Conservation (phyloP, 92 coral and sea anemone genomes). For the Epizoanthus fatuus region DNA sequence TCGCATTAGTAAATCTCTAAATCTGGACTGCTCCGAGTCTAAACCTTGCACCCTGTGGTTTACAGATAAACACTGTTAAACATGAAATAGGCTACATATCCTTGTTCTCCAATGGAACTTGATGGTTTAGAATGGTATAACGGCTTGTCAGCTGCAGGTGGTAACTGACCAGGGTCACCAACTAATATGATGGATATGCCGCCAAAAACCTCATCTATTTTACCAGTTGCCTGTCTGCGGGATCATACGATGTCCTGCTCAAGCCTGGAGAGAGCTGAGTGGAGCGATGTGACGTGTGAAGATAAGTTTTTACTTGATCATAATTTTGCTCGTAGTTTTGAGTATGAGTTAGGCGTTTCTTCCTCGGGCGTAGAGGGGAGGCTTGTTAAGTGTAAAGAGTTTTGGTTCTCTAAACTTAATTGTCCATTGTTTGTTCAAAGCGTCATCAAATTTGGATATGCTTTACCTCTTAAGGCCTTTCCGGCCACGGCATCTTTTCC, state of each 20-base stretch:
- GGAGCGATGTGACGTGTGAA: neutral
- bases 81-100: no score
- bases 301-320: neutral
- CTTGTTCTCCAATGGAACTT: no score
- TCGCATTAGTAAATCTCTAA: no score
- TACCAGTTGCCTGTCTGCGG: no score
- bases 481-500: conserved; percentile 14
- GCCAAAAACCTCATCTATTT: no score
- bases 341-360: conserved; percentile 35
- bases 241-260: neutral
- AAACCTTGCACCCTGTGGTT: no score
- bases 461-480: conserved; percentile 41
- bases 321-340: conserved; percentile 21
- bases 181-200: no score
- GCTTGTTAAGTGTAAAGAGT: conserved; percentile 5
- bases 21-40: no score
- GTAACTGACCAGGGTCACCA: no score
- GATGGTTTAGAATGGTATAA: no score
- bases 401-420: conserved; percentile 16
- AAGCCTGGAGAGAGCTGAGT: neutral
- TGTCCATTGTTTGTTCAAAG: conserved; percentile 37
- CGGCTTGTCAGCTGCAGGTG: no score
- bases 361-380: conserved; percentile 26
- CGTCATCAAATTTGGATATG: conserved; percentile 28
- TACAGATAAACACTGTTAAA: no score